Base-by-base conservation (phyloP, 2,113 vertebrate species). In the Progne subis region DNA sequence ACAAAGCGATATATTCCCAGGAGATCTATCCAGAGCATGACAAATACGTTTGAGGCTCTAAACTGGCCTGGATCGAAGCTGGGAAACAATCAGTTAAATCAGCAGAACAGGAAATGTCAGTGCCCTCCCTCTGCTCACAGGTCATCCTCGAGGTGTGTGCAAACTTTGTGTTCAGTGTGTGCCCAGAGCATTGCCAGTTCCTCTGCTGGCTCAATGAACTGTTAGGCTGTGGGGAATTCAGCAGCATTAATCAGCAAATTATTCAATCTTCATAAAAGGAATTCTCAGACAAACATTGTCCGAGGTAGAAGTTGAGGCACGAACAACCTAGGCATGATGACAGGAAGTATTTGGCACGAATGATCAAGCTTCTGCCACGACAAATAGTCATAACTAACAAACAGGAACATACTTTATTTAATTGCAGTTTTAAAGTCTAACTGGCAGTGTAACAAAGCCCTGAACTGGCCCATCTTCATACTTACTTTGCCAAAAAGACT, bases 361-460 rank as follows among this genome's bases (percentile, higher is more conserved):
- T 8, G 25, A n/a, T 75, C 64, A 75, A 50, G 43, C 21, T 18
- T n/a, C 18, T 6, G 65, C 55, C 18, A 39, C 49, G 55, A 41
- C 4, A 74, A 52, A 57, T 2, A 50, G 60, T 24, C 69, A 34
- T 29, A 41, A 11, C 34, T 12, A 65, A 87, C 52, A 55, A 78
- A 75, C 13, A 55, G 65, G 18, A 74, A 87, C 25, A 12, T 1
- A 81, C 20, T 82, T 87, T n/a, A 60, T 69, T 91, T 82, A 55
- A 76, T 4, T 55, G 86, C 79, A 31, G 59, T 63, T 93, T 74
- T 86, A 82, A 93, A 92, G 87, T 84, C 65, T 90, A 93, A 74
- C 68, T 96, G 96, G 90, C 94, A 90, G 74, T 1, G 5, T 12
- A 67, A 89, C 90, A 94, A 94, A 95, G 44, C 60, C 52, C 56